Evolutionary conservation across 2,113 vertebrate species (phyloP).

Genomic region (Caloenas nicobarica): DNA sequence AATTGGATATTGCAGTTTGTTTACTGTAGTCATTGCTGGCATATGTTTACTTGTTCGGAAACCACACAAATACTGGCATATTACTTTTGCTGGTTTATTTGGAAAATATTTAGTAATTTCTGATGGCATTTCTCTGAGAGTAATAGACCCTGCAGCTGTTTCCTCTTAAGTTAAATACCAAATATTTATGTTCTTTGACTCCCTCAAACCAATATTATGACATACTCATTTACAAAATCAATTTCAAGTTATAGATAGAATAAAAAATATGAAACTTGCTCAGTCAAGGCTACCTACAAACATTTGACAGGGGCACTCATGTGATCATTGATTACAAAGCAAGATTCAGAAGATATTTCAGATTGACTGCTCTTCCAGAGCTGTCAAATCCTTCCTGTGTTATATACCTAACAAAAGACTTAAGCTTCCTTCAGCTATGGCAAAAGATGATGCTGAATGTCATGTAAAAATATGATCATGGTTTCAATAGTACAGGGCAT

Average conservation of each 20-base stretch:
- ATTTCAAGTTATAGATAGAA: background rate
- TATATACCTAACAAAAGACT: background rate
- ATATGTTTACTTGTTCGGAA: background rate
- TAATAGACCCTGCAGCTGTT: background rate
- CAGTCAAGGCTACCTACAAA: background rate
- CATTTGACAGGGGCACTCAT: background rate
- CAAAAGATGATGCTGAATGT: background rate
- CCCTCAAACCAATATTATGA: background rate
- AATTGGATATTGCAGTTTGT: background rate
- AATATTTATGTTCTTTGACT: background rate
- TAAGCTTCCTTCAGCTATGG: background rate
- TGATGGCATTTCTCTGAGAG: background rate
- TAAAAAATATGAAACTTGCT: background rate
- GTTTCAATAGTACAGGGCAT: background rate
- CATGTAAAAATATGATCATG: background rate
- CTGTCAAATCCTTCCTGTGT: background rate
- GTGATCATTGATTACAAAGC: background rate
- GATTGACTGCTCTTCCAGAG: background rate
- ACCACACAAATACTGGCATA: background rate
- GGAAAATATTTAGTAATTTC: background rate
- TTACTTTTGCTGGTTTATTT: background rate
- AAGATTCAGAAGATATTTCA: background rate
- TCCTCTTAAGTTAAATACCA: background rate
- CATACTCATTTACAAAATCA: background rate
- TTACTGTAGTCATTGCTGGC: background rate